Percentiles rank a stretch among this genome's conserved stretches.
Conservation (phyloP, 1,140 invertebrate genomes). For the Octopus bimaculoides region DNA sequence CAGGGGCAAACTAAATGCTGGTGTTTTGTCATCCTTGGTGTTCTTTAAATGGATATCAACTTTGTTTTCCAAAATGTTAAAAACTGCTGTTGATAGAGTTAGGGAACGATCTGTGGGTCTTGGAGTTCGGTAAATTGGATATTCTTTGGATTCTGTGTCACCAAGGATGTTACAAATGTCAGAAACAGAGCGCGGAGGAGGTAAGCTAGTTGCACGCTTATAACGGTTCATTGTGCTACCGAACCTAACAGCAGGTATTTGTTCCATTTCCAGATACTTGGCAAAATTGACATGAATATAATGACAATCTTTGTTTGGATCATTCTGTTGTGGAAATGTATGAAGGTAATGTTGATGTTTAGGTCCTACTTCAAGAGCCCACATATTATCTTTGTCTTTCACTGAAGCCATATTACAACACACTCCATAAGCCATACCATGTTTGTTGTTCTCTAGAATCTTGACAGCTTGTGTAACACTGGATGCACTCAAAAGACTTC, state of each 20-base stretch:
- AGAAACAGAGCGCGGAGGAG: not conserved
- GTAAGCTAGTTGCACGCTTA: not conserved
- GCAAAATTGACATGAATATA: not conserved
- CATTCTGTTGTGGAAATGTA: not conserved
- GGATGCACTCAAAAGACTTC: not conserved
- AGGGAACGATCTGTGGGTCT: constrained; percentile 12
- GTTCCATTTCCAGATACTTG: not conserved
- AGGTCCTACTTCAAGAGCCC: constrained; percentile 13
- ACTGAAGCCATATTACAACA: constrained; percentile 10
- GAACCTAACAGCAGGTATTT: not conserved
- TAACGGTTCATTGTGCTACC: not conserved
- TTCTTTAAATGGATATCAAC: constrained; percentile 18
- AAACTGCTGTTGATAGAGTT: constrained; percentile 18
- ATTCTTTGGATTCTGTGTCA: not conserved
- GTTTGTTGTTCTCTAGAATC: not conserved
- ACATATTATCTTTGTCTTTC: constrained; percentile 10
- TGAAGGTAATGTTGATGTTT: constrained; percentile 7
- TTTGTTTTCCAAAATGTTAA: constrained; percentile 18
- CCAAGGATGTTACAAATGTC: not conserved
- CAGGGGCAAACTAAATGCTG: not conserved
- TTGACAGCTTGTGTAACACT: not conserved
- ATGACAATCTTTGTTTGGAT: constrained; percentile 2
- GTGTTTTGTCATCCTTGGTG: not conserved
- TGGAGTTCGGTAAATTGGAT: constrained; percentile 21
- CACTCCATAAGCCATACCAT: not conserved